A percentile compares a stretch with the other conserved stretches of the same genome.
Evolutionary conservation across 2,113 vertebrate genomes (phyloP).

Genomic region (Anseranas semipalmata): DNA sequence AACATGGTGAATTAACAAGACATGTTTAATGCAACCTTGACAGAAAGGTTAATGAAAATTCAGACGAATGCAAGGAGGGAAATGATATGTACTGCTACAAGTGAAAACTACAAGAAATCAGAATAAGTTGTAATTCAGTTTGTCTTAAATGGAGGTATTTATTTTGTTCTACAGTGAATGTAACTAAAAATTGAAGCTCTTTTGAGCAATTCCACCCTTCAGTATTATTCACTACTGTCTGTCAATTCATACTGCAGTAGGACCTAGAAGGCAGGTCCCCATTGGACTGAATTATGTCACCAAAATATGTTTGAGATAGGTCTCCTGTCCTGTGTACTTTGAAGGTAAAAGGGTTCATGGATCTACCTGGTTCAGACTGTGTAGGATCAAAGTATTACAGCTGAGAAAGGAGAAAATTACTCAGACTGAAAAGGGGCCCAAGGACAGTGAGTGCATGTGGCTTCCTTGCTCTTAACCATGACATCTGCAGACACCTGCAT

Average conservation of each 20-base stretch:
- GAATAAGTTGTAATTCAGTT: conserved; percentile 9
- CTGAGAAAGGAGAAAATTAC: background rate
- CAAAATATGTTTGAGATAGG: fast-evolving
- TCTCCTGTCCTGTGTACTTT: background rate
- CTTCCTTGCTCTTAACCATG: background rate
- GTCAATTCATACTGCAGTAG: background rate
- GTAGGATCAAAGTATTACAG: background rate
- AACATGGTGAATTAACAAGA: conserved; percentile 51
- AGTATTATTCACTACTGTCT: background rate
- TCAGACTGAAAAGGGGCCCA: background rate
- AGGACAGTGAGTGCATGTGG: fast-evolving
- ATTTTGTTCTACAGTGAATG: background rate
- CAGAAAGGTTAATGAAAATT: conserved; percentile 70
- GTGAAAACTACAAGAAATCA: conserved; percentile 1
- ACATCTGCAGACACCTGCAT: background rate
- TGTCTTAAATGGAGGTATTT: background rate
- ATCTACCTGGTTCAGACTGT: background rate
- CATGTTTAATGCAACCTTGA: conserved; percentile 32
- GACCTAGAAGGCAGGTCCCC: background rate
- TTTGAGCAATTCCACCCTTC: background rate
- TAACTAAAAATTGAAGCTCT: background rate
- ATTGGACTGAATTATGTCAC: background rate
- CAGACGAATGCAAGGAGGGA: background rate
- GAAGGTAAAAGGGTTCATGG: background rate
- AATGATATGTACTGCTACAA: conserved; percentile 12